These are phyloP conservation scores for Morbakka virulenta DNA, from an alignment of 30 jellyfish, hydroid and myxozoan genomes.

Conservation along the genomic window DNA sequence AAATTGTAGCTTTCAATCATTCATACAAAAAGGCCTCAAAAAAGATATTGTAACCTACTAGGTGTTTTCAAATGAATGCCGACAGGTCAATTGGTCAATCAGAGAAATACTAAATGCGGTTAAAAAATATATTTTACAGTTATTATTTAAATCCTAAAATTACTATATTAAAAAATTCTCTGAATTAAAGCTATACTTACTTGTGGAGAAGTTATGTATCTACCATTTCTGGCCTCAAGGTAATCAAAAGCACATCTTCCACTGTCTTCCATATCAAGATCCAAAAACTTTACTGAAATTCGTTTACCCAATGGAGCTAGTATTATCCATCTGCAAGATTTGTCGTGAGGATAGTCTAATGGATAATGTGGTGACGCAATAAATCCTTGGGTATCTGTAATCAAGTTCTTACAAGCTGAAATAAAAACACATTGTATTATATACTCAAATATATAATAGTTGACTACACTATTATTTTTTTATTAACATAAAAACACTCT, in stretches of 20 bases:
- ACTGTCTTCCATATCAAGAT: conserved; percentile 63
- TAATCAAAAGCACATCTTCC: conserved; percentile 45
- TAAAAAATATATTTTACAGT: no score
- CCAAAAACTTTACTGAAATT: conserved; percentile 43
- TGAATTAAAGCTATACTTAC: conserved; percentile 2
- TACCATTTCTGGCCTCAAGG: conserved; percentile 64
- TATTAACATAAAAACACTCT: no score
- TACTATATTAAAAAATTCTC: not conserved
- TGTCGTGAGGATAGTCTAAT: conserved; percentile 32
- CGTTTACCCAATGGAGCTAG: conserved; percentile 47
- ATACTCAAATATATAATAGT: no score
- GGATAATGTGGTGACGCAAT: conserved; percentile 77
- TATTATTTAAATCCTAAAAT: not conserved
- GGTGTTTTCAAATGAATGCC: no score
- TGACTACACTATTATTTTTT: no score
- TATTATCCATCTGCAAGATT: conserved; percentile 53
- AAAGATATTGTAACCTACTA: no score
- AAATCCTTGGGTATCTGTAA: conserved; percentile 64
- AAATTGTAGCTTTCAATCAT: no score
- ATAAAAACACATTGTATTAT: no score
- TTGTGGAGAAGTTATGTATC: conserved; percentile 24
- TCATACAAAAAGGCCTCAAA: no score
- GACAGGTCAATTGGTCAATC: no score
- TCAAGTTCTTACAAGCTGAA: conserved; percentile 47
- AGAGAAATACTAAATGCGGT: no score